Base-by-base conservation (phyloP, 2,888 invertebrate genomes). In the Euphydryas editha region DNA sequence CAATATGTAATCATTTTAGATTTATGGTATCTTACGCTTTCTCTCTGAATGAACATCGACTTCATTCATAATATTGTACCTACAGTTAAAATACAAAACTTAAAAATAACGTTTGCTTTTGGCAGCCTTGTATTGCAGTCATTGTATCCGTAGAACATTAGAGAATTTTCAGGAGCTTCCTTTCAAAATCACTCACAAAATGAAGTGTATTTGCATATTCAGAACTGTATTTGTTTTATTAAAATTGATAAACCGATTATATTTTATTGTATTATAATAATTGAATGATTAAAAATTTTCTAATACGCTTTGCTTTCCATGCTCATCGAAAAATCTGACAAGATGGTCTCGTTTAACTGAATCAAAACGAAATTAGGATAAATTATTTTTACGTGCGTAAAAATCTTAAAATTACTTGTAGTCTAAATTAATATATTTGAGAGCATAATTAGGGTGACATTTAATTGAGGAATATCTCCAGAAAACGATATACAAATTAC, bases 1-100 rank as follows among this genome's bases (percentile, higher is more conserved):
- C 61, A 64, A 75, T 60, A 70, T 72, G 64, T 70, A 71, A 68
- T 67, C 69, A 75, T 75, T 73, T 71, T 70, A 70, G 70, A 68
- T 49, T 60, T 65, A 66, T 69, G 30, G n/a, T 72, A 68, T 66
- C 46, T 30, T 72, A 64, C 61, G 68, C 68, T 72, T 70, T 65
- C 71, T 67, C 59, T 65, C 20, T 67, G 68, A 70, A 68, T 68
- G 67, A 64, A 70, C 51, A 61, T 59, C 49, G 46, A 68, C 59
- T 72, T 68, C 70, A 70, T 70, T 64, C 68, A 68, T 67, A 55
- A 70, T 55, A 46, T 65, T 57, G 24, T 62, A 65, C 51, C 56
- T 65, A 70, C 56, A 59, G 42, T 66, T 56, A 62, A 58, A 58
- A 61, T 36, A 63, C 20, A 46, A 47, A 44, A 65, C 60, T 65